Conservation (phyloP, 2,888 invertebrate species). For the Adineta ricciae region DNA sequence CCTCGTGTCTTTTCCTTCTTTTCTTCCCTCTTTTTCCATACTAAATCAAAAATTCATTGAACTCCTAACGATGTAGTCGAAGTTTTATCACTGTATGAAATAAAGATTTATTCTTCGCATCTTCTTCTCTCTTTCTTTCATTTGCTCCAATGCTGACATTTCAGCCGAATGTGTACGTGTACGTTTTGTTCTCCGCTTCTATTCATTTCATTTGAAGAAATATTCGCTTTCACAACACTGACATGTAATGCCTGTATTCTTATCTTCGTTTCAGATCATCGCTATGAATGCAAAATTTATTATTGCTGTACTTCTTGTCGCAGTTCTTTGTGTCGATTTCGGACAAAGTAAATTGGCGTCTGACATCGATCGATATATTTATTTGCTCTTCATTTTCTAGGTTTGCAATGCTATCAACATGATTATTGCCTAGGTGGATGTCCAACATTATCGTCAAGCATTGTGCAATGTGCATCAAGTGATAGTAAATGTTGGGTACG, state of each 20-base stretch:
- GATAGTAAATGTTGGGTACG: background rate
- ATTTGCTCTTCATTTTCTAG: background rate
- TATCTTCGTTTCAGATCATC: background rate
- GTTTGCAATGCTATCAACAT: background rate
- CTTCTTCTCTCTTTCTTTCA: background rate
- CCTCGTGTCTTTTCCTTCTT: too few species aligned
- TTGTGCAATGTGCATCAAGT: background rate
- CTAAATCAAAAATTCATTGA: too few species aligned
- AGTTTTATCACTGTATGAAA: too few species aligned
- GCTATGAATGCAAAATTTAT: background rate
- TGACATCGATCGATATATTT: background rate
- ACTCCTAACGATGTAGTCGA: too few species aligned
- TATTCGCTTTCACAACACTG: background rate
- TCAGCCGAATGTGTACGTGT: background rate
- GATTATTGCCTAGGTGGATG: background rate
- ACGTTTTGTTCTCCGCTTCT: background rate
- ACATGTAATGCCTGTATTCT: background rate
- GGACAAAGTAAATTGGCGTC: background rate
- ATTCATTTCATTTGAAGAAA: background rate
- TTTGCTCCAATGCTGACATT: background rate
- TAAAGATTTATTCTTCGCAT: background rate
- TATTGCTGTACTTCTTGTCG: background rate
- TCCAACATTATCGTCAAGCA: background rate
- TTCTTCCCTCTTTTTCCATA: too few species aligned
- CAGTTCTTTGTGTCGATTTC: background rate